Evolutionary conservation across 2,888 invertebrate species (phyloP), one percentile per base, ranked within the genome.

Genomic region (Caenorhabditis wallacei): DNA sequence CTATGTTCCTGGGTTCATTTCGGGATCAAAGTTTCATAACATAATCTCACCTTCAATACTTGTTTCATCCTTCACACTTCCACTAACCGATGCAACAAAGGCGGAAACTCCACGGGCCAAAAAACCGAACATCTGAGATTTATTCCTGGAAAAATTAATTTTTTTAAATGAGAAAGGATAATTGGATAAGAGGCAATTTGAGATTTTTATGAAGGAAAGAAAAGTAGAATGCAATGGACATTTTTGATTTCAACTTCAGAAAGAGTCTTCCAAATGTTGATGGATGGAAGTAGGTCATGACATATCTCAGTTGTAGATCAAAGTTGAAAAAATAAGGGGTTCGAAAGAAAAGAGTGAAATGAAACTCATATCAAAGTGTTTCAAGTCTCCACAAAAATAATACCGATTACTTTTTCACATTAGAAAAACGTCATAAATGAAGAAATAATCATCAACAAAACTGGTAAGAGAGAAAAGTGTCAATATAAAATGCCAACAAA

Each of bases 31-130:
- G n/a, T 26, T 26, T 56, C n/a, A 26, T n/a, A 18, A 35, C 1
- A 37, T 37, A 3, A 37, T 57, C 20, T 56, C 10, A 70, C 69
- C 61, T 70, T 70, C 63, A 4, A 70, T 43, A 5, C 30, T 46
- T 26, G 61, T 24, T 8, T 64, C 78, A 20, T 70, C 78, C 24
- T 79, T 70, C 18, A 24, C 24, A 18, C 10, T 46, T 5, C 82
- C 82, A 26, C 75, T 69, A 22, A 80, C 86, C 11, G 82, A 84
- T 8, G 84, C 86, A 20, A 85, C 84, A 51, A 86, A 84, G 24
- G 86, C 82, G 11, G 86, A 82, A 69, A 86, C 84, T 16, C 84
- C 74, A 24, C 86, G 82, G 16, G 80, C 71, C 16, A 86, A 59
- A 22, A 82, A 56, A 22, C 80, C 82, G 46, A 86, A 85, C 80